Evolutionary conservation across 2,888 invertebrate species (phyloP).

Genomic region (Arctia plantaginis): DNA sequence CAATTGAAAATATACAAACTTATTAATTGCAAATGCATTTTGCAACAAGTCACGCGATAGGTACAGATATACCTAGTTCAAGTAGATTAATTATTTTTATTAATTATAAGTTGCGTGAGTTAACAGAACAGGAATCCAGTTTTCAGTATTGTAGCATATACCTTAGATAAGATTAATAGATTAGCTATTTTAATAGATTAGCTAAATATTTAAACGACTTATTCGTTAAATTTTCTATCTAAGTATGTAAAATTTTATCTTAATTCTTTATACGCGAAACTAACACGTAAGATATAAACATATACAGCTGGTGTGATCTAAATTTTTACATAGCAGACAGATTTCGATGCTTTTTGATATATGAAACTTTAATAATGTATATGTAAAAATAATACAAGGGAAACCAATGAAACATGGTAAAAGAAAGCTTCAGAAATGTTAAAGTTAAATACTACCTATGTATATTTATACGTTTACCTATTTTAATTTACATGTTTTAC

Average conservation of each 20-base stretch:
- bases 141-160: neutral
- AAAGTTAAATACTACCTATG: neutral
- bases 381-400: too few species aligned
- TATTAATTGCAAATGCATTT: neutral
- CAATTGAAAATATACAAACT: slow-evolving; percentile 1
- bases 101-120: neutral
- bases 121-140: neutral
- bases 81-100: neutral
- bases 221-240: neutral
- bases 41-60: neutral
- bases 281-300: neutral
- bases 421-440: too few species aligned
- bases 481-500: neutral
- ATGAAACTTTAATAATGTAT: too few species aligned
- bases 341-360: too few species aligned
- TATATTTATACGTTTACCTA: too few species aligned
- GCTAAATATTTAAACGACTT: neutral
- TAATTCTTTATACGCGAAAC: neutral
- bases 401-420: too few species aligned
- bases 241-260: neutral
- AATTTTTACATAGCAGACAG: too few species aligned
- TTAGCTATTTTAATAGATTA: neutral
- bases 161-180: neutral
- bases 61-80: neutral
- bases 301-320: too few species aligned